phyloP scores from a whole-genome alignment of 2,888 invertebrate species.

The Maniola hyperantus region DNA sequence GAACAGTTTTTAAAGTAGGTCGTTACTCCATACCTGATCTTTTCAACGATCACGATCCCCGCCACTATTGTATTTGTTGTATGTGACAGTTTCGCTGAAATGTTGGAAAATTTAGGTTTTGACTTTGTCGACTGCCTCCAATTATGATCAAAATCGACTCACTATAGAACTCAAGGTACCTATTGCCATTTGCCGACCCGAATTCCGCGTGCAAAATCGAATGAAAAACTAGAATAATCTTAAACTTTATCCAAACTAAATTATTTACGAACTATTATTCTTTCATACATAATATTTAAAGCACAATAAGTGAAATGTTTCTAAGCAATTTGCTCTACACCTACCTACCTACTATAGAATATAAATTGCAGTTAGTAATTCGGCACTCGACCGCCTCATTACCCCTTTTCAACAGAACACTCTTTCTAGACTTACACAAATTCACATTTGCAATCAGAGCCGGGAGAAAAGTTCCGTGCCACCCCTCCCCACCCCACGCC shows the following conservation, averaged over 20 bases:
- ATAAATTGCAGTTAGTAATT: slow-evolving; percentile 70
- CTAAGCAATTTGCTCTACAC: slow-evolving; percentile 4
- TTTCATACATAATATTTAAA: neutral
- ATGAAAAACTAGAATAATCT: no score
- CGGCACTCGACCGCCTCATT: slow-evolving; percentile 77
- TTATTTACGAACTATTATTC: neutral
- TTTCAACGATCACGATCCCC: no score
- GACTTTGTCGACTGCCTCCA: no score
- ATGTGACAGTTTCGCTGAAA: no score
- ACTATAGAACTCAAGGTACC: no score
- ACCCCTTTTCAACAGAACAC: slow-evolving; percentile 79
- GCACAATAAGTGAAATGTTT: slow-evolving; percentile 1
- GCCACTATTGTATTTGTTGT: no score
- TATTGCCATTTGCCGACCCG: no score
- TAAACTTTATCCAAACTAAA: neutral
- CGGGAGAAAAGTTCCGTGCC: slow-evolving; percentile 75
- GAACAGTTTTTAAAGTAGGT: no score
- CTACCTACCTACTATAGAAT: neutral
- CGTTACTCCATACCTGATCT: no score
- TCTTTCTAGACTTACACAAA: slow-evolving; percentile 82
- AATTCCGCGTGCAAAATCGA: no score
- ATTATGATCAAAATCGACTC: no score
- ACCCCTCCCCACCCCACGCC: slow-evolving; percentile 64
- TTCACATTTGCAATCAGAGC: slow-evolving; percentile 83
- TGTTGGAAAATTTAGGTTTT: no score